A percentile compares a stretch with the other conserved stretches of the same genome.
Conservation (phyloP, 2,113 vertebrate species). For the Tachuris rubrigastra region DNA sequence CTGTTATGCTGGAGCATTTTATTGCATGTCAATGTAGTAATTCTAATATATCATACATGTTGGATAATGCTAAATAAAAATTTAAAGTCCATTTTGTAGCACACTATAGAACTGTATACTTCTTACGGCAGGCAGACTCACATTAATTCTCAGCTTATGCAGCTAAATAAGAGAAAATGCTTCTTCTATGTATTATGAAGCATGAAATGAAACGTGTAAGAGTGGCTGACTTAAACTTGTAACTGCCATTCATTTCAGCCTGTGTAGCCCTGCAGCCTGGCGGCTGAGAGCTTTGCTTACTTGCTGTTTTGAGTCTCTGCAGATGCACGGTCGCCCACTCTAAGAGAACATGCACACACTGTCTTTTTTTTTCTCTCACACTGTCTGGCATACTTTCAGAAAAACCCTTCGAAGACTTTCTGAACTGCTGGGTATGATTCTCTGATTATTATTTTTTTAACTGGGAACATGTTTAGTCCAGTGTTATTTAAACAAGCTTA, state of each 20-base stretch:
- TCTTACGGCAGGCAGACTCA: not conserved
- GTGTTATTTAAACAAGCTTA: constrained; percentile 72
- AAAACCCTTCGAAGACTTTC: constrained; percentile 69
- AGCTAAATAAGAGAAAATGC: not conserved
- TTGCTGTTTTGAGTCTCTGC: constrained; percentile 64
- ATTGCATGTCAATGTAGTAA: not conserved
- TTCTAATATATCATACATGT: not conserved
- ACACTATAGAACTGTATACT: not conserved
- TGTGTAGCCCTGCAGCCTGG: constrained; percentile 40
- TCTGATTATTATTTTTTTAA: constrained; percentile 60
- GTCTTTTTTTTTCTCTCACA: constrained; percentile 36
- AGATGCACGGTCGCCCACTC: constrained; percentile 44
- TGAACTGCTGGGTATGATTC: constrained; percentile 67
- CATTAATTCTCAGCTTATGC: not conserved
- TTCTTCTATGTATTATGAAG: not conserved
- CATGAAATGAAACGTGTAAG: not conserved
- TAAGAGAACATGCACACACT: constrained; percentile 30
- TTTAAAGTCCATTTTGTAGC: not conserved
- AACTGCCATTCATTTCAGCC: constrained; percentile 54
- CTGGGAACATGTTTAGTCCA: constrained; percentile 49
- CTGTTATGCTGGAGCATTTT: not conserved
- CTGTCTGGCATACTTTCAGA: constrained; percentile 70
- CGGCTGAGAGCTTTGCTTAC: constrained; percentile 66
- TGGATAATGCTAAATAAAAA: not conserved
- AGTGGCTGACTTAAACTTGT: not conserved